phyloP scores from a whole-genome alignment of 2,797 vertebrate genomes.

The Phalanger gymnotis region DNA sequence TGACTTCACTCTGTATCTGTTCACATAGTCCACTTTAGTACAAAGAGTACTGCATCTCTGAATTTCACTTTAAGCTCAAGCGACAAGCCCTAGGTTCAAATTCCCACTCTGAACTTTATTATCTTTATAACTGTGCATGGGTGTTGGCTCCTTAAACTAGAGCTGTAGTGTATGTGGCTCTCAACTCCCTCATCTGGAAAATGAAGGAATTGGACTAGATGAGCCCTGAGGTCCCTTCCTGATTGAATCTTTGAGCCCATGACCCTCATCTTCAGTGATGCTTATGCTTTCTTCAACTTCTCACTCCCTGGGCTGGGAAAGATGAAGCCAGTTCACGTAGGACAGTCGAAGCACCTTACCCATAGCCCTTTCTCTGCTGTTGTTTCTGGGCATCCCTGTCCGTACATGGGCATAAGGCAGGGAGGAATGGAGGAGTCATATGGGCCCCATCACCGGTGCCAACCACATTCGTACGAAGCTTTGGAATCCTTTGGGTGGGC shows the following conservation, averaged over 20 bases:
- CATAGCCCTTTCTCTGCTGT: slow-evolving; percentile 44
- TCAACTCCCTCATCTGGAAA: not conserved
- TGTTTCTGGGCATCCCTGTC: slow-evolving; percentile 14
- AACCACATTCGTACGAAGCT: not conserved
- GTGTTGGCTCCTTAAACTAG: not conserved
- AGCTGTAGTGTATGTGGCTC: not conserved
- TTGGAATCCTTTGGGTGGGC: not conserved
- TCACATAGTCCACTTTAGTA: not conserved
- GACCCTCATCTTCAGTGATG: not conserved
- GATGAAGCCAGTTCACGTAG: not conserved
- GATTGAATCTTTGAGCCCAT: not conserved
- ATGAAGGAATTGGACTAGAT: not conserved
- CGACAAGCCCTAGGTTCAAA: not conserved
- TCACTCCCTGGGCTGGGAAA: not conserved
- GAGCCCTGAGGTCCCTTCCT: not conserved
- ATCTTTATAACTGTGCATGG: not conserved
- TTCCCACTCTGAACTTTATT: not conserved
- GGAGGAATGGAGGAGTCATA: not conserved
- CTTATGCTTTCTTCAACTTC: not conserved
- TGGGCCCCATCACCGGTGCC: not conserved
- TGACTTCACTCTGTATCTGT: not conserved
- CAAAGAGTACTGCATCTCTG: not conserved
- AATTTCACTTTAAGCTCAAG: not conserved
- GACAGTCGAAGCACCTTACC: slow-evolving; percentile 34
- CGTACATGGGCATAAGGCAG: not conserved